Base-by-base conservation (phyloP, 2,888 invertebrate species). In the Leptogaster cylindrica region DNA sequence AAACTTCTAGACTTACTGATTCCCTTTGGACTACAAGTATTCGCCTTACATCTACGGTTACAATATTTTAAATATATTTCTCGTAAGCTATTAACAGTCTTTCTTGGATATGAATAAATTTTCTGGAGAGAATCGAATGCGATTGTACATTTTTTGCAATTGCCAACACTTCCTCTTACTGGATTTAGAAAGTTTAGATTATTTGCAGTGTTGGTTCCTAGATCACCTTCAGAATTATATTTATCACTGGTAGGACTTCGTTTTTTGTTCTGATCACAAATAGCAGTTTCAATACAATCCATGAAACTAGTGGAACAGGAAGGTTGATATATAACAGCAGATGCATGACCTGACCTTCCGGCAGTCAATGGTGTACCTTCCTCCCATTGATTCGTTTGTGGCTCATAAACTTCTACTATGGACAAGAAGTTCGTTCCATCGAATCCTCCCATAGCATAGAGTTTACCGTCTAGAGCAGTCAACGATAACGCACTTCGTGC, bases 401-500 rank as follows among this genome's bases (percentile, higher is more conserved):
- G 92, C 78, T 95, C 91, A 80, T 93, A 96, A 67, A 93, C 90
- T 82, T 96, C 95, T 16, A 95, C 94, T 55, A 90, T 90, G 70
- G 89, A 87, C 41, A 95, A 83, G 82, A 96, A 95, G 68, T 89
- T 87, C 33, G 86, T 86, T 63, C 95, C 95, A 82, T 95, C 93
- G 81, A 93, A 96, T 1, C 95, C 95, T 65, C 95, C 95, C 84
- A 95, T 89, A 3, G 95, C 95, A 78, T 93, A 95, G 2, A 96
- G 85, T 82, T 91, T 92, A 72, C 90, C 89, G 79, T 93, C 92
- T 46, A 95, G 84, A 25, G 92, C 91, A 8, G 94, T 91, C 39
- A 95, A 89, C 73, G 93, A 93, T 28, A 96, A 85, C 1, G 95
- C 95, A 77, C 94, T 94, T 66, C 95, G 84, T 0, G 95, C 90